Conservation (phyloP, 2,797 vertebrate genomes). For the Triplophysa bombifrons region DNA sequence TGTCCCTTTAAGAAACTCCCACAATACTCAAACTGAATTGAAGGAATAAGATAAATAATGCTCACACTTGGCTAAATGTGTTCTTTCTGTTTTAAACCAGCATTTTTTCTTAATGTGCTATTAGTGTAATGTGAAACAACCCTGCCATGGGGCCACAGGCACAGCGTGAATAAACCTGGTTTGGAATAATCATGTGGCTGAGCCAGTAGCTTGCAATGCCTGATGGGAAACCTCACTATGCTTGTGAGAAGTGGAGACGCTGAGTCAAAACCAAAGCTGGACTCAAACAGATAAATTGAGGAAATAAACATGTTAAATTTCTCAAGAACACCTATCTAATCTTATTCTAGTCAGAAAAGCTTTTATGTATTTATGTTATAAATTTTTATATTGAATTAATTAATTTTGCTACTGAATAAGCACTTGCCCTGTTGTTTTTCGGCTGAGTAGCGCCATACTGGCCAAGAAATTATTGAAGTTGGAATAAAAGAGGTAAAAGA, state of each 20-base stretch:
- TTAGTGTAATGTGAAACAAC: conserved; percentile 26
- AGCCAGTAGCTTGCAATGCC: conserved; percentile 41
- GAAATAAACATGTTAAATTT: neutral
- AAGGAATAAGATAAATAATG: neutral
- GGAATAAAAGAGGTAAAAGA: neutral
- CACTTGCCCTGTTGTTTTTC: conserved; percentile 24
- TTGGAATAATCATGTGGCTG: conserved; percentile 40
- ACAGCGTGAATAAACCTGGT: conserved; percentile 17
- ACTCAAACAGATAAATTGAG: conserved; percentile 11
- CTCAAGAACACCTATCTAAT: too few species aligned
- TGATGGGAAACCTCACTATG: conserved; percentile 47
- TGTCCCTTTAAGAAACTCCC: too few species aligned
- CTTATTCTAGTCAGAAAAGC: too few species aligned
- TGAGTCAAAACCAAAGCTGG: conserved; percentile 37
- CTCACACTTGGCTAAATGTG: neutral
- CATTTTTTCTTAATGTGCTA: neutral
- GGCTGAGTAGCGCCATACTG: neutral
- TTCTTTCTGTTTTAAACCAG: conserved; percentile 4
- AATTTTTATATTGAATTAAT: neutral
- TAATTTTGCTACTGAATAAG: conserved; percentile 12
- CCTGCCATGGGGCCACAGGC: conserved; percentile 6
- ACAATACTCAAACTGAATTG: too few species aligned
- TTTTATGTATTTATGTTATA: neutral
- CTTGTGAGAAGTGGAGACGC: conserved; percentile 23
- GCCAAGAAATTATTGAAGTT: conserved; percentile 3